phyloP scores from a whole-genome alignment of 2,797 vertebrate species.

The Anomalospiza imberbis region DNA sequence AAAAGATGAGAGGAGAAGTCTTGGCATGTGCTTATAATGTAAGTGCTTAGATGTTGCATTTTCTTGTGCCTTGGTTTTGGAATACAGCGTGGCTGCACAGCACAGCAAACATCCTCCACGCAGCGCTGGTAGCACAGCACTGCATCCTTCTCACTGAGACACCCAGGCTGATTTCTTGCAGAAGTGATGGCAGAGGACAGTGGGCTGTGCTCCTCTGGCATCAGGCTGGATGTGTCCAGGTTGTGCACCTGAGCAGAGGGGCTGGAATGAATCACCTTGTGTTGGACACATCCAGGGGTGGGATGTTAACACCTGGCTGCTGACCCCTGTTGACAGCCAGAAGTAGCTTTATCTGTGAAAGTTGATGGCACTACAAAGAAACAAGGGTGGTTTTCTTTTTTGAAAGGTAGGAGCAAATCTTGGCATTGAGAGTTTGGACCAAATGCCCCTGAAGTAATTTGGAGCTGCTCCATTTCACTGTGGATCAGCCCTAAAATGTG shows the following conservation, averaged over 20 bases:
- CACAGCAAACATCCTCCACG: not conserved
- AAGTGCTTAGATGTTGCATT: not conserved
- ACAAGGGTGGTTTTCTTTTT: not conserved
- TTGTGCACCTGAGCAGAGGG: not conserved
- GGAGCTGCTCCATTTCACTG: not conserved
- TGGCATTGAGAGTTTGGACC: not conserved
- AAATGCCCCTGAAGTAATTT: not conserved
- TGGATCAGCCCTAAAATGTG: not conserved
- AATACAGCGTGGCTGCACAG: not conserved
- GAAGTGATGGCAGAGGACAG: not conserved
- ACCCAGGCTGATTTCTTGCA: not conserved
- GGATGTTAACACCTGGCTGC: not conserved
- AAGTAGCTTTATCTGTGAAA: not conserved
- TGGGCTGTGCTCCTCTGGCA: not conserved
- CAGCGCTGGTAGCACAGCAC: not conserved
- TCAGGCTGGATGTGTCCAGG: not conserved
- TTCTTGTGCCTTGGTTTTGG: not conserved
- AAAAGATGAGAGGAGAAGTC: not conserved
- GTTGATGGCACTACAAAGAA: not conserved
- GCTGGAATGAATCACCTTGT: fast-evolving
- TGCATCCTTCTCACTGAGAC: not conserved
- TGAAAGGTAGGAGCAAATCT: not conserved
- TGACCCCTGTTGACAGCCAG: not conserved
- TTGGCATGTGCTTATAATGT: not conserved
- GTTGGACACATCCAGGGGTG: fast-evolving